Conservation (phyloP, 2,113 vertebrate genomes). For the Hucho hucho region DNA sequence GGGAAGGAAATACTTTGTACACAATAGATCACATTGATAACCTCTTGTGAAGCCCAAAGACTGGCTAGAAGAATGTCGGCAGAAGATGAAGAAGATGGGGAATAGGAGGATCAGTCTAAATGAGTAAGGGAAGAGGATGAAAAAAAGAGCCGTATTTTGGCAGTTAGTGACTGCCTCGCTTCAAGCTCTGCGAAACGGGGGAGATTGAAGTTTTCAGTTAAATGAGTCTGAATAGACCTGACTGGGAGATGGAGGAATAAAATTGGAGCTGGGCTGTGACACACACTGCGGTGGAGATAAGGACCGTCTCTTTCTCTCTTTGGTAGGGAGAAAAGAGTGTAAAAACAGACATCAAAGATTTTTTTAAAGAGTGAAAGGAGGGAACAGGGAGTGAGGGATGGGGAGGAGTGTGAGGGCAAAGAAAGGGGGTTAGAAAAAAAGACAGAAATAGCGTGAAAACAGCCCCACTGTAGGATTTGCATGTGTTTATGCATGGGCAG, state of each 20-base stretch:
- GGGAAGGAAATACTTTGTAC: constrained; percentile 5
- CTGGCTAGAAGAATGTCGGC: constrained; percentile 21
- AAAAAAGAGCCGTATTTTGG: background rate
- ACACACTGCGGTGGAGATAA: constrained; percentile 64
- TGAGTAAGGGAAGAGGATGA: constrained; percentile 35
- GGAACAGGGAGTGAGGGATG: background rate
- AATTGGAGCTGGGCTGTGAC: constrained; percentile 68
- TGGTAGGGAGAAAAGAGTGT: constrained; percentile 74
- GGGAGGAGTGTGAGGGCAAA: background rate
- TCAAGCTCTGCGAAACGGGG: constrained; percentile 11
- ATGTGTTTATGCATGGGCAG: constrained; percentile 75
- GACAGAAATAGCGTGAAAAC: constrained; percentile 68
- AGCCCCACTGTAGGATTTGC: constrained; percentile 68
- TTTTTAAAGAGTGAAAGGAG: constrained; percentile 54
- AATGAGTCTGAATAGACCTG: constrained; percentile 42
- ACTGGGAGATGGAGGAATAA: constrained; percentile 32
- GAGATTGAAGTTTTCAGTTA: constrained; percentile 39
- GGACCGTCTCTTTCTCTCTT: constrained; percentile 67
- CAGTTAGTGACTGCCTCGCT: constrained; percentile 12
- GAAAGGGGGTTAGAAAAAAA: background rate
- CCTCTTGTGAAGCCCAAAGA: constrained; percentile 18
- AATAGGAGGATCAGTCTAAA: constrained; percentile 11
- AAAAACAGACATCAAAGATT: constrained; percentile 83
- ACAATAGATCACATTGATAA: constrained; percentile 18
- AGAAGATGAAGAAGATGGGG: constrained; percentile 23